Evolutionary conservation across 2,797 vertebrate genomes (phyloP).

Genomic region (Thalassophryne amazonica): DNA sequence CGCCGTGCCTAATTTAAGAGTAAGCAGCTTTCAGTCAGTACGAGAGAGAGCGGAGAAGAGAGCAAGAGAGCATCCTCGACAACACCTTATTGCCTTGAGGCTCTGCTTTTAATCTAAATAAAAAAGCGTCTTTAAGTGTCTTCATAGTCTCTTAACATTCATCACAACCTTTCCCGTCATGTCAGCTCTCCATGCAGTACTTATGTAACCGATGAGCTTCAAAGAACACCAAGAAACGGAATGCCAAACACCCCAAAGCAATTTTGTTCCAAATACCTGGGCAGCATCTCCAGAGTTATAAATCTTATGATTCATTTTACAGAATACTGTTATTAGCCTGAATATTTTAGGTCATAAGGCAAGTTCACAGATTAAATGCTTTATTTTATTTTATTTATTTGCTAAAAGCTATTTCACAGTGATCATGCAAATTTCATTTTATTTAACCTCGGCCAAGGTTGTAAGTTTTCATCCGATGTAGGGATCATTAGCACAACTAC

Average conservation of each 20-base stretch:
- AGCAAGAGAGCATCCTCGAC: neutral
- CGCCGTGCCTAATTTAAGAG: constrained; percentile 34
- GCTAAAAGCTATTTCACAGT: no score
- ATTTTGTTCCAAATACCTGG: no score
- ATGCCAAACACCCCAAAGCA: neutral
- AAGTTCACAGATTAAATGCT: neutral
- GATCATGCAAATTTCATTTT: no score
- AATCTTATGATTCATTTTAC: neutral
- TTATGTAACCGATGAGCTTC: constrained; percentile 16
- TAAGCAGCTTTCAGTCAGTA: constrained; percentile 30
- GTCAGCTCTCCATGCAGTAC: neutral
- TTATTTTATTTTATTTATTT: neutral
- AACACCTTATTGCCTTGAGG: constrained; percentile 39
- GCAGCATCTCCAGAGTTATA: neutral
- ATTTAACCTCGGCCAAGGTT: no score
- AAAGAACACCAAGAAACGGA: neutral
- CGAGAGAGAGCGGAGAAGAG: neutral
- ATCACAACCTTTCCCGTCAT: constrained; percentile 2
- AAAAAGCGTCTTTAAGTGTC: constrained; percentile 34
- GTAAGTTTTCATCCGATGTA: no score
- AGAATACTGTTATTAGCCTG: neutral
- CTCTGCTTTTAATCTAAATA: constrained; percentile 30
- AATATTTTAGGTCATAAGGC: neutral
- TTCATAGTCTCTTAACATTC: constrained; percentile 30
- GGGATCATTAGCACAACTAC: no score